phyloP scores from a whole-genome alignment of 2,797 vertebrate species.

The Prionace glauca region DNA sequence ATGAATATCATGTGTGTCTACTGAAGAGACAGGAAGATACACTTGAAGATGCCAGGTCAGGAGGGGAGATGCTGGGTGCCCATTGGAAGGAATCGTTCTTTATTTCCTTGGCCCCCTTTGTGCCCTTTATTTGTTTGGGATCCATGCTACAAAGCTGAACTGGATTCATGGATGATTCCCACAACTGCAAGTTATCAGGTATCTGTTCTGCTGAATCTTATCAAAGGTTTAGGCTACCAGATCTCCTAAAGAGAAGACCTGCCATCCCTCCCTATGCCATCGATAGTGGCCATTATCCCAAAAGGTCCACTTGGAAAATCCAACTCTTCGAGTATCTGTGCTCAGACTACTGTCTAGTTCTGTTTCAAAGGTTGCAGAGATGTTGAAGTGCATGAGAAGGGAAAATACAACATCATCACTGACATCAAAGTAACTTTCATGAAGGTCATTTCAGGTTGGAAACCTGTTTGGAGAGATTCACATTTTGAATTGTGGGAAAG shows the following conservation, averaged over 20 bases:
- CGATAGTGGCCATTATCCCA: background rate
- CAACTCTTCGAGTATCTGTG: background rate
- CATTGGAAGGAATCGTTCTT: background rate
- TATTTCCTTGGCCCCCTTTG: background rate
- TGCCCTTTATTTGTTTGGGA: background rate
- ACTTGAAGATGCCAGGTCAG: background rate
- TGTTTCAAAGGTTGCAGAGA: background rate
- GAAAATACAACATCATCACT: background rate
- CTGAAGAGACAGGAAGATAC: background rate
- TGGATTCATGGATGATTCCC: background rate
- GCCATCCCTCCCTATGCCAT: background rate
- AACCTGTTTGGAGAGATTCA: background rate
- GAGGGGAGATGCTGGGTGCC: background rate
- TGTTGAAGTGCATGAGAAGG: background rate
- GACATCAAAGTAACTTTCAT: background rate
- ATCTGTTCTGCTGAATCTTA: background rate
- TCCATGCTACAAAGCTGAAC: background rate
- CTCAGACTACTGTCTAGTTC: too few species aligned
- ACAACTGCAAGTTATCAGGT: background rate
- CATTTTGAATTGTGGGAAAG: background rate
- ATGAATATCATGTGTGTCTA: background rate
- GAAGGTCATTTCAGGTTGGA: background rate
- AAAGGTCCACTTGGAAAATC: background rate
- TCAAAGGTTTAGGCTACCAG: background rate
- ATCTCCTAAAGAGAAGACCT: background rate